Conservation (phyloP, 2,113 vertebrate species). For the Stegostoma tigrinum region DNA sequence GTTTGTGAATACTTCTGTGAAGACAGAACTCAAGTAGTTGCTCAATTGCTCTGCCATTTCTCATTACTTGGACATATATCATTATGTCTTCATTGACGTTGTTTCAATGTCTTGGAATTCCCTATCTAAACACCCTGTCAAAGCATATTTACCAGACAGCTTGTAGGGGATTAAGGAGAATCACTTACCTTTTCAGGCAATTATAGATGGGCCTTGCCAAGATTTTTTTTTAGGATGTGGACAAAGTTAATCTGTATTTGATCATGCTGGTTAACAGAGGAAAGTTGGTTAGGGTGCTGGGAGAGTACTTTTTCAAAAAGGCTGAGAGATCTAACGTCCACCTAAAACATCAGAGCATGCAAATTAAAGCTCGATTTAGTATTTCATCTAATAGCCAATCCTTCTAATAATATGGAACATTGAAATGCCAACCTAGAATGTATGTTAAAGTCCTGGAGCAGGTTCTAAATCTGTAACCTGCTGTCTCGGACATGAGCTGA, state of each 20-base stretch:
- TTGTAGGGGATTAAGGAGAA: background rate
- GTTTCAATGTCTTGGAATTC: background rate
- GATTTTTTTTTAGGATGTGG: no score
- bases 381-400: background rate
- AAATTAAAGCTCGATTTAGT: background rate
- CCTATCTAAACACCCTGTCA: background rate
- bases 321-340: background rate
- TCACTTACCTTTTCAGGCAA: background rate
- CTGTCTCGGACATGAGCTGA: background rate
- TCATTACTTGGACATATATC: background rate
- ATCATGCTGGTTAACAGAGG: background rate
- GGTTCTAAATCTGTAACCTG: background rate
- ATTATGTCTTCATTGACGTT: background rate
- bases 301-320: background rate
- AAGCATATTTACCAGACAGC: background rate
- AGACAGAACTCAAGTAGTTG: no score
- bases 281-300: background rate
- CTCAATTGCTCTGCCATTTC: no score
- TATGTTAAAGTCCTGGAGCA: background rate
- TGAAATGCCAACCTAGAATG: background rate
- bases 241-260: background rate
- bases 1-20: no score
- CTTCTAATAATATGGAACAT: background rate
- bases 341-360: background rate
- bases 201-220: background rate